These are phyloP conservation scores for Barypeithes pellucidus DNA, from an alignment of 2,888 invertebrate genomes.

Conservation along the genomic window DNA sequence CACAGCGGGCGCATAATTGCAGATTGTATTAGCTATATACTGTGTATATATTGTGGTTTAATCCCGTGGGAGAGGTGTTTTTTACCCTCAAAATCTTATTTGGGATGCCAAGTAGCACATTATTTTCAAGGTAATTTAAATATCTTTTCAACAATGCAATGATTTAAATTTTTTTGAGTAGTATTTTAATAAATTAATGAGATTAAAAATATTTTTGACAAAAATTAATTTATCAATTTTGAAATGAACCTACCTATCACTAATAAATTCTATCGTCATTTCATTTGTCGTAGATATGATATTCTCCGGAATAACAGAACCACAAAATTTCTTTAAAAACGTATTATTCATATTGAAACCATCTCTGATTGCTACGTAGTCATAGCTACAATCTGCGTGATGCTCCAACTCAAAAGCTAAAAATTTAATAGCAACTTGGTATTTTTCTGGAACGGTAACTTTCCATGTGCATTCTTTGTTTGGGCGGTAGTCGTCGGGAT, in stretches of 20 bases:
- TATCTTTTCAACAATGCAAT: too few species aligned
- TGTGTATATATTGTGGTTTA: too few species aligned
- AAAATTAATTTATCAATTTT: too few species aligned
- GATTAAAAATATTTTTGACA: too few species aligned
- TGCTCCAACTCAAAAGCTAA: conserved; percentile 98
- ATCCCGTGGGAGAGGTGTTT: too few species aligned
- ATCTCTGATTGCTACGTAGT: conserved; percentile 94
- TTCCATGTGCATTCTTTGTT: conserved; percentile 97
- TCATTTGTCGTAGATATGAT: conserved; percentile 93
- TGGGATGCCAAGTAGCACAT: too few species aligned
- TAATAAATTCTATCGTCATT: conserved; percentile 93
- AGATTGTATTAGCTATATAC: too few species aligned
- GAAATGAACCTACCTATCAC: conserved; percentile 77
- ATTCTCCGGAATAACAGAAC: conserved; percentile 86
- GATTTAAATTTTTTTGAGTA: too few species aligned
- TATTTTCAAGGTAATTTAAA: too few species aligned
- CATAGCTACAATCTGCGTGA: conserved; percentile 97
- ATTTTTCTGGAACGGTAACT: conserved; percentile 90
- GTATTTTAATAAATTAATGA: too few species aligned
- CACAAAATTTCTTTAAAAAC: conserved; percentile 77
- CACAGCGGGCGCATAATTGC: too few species aligned
- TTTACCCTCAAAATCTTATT: too few species aligned
- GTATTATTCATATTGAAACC: conserved; percentile 85
- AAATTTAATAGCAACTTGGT: conserved; percentile 89
- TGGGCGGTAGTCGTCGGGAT: conserved; percentile 95